A percentile compares a stretch with the other conserved stretches of the same genome.
Evolutionary conservation across 1,140 invertebrate genomes (phyloP).

Genomic region (Pogonomyrmex californicus): DNA sequence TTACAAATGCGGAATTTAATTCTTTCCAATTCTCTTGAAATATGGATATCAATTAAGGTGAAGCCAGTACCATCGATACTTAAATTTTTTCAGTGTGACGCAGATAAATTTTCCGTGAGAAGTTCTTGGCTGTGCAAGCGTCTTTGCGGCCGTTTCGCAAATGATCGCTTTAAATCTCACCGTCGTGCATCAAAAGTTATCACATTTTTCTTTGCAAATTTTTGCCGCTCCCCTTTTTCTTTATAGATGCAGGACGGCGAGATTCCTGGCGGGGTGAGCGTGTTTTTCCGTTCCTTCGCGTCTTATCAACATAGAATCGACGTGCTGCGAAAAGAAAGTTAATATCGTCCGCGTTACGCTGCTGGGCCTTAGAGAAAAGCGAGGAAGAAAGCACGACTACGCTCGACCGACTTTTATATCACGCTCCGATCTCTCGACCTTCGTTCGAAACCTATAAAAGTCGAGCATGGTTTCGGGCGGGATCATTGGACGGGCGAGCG

Average conservation of each 20-base stretch:
- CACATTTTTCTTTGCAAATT: constrained; percentile 63
- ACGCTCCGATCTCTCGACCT: constrained; percentile 64
- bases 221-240: constrained; percentile 36
- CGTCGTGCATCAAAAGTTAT: constrained; percentile 54
- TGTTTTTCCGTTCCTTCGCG: constrained; percentile 33
- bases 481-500: constrained; percentile 23
- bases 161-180: constrained; percentile 59
- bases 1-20: constrained; percentile 28
- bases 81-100: constrained; percentile 52
- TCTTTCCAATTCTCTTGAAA: neutral
- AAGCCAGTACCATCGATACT: constrained; percentile 29
- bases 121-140: constrained; percentile 28
- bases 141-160: constrained; percentile 38
- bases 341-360: constrained; percentile 63
- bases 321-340: constrained; percentile 62
- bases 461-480: constrained; percentile 34
- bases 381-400: constrained; percentile 24
- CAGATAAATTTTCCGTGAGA: constrained; percentile 37
- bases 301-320: constrained; percentile 66
- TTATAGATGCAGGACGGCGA: constrained; percentile 14
- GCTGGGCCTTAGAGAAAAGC: constrained; percentile 6
- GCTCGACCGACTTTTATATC: constrained; percentile 74
- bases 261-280: neutral
- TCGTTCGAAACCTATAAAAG: constrained; percentile 64
- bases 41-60: constrained; percentile 41